Percentiles rank a stretch among this genome's conserved stretches.
Evolutionary conservation across 2,113 vertebrate genomes (phyloP).

Genomic region (Ochotona curzoniae): DNA sequence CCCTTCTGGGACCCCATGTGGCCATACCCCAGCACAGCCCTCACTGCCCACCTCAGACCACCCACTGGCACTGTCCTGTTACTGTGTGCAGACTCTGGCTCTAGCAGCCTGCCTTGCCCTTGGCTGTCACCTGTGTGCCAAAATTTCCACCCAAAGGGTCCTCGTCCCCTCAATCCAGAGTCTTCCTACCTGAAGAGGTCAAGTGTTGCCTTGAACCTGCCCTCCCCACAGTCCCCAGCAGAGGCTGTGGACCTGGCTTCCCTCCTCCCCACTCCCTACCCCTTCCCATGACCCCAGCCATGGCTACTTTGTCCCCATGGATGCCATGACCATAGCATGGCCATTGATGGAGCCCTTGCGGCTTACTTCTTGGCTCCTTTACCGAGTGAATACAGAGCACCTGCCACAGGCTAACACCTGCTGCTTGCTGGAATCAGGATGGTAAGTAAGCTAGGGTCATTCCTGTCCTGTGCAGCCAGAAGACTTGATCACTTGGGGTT

Average conservation of each 20-base stretch:
- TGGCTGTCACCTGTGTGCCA: too few relatives aligned
- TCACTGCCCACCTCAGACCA: too few relatives aligned
- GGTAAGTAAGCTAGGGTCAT: neutral
- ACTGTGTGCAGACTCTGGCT: too few relatives aligned
- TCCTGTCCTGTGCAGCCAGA: rapidly evolving
- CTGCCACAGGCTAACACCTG: rapidly evolving
- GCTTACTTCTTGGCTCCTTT: neutral
- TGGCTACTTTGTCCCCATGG: neutral
- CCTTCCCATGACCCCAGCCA: neutral
- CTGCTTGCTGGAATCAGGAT: neutral
- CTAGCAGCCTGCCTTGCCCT: too few relatives aligned
- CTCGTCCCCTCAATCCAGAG: neutral
- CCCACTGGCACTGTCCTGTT: too few relatives aligned
- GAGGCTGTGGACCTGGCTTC: neutral
- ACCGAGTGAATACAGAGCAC: neutral
- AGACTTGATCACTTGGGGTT: neutral
- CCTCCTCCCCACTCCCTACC: too few relatives aligned
- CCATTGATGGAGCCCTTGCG: neutral
- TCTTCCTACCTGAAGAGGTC: neutral
- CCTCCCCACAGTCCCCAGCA: neutral
- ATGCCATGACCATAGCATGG: rapidly evolving
- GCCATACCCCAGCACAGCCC: too few relatives aligned
- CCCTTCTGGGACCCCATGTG: too few relatives aligned
- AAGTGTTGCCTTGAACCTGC: neutral
- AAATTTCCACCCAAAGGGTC: too few relatives aligned